These are phyloP conservation scores for Cristatella mucedo DNA, from an alignment of 2,888 invertebrate species.

Conservation along the genomic window DNA sequence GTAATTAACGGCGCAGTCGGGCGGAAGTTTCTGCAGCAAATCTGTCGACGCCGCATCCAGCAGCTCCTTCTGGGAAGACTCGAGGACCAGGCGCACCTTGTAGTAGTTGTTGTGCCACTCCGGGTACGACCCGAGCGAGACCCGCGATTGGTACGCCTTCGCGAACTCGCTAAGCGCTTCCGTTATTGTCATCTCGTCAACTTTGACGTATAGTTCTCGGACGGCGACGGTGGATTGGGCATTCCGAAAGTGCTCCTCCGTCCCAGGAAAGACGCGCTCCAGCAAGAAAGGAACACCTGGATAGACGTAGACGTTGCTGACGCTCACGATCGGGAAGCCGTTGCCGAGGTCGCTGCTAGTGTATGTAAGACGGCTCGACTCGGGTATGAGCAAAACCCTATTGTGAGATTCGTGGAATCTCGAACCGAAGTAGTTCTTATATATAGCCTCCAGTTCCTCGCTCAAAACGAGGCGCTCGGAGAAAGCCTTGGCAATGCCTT, in stretches of 20 bases:
- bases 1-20: slow-evolving; percentile 40
- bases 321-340: slow-evolving; percentile 34
- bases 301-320: slow-evolving; percentile 52
- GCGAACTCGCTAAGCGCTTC: slow-evolving; percentile 40
- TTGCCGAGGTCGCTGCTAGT: not conserved
- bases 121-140: slow-evolving; percentile 48
- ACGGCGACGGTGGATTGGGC: slow-evolving; percentile 25
- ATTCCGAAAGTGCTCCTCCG: slow-evolving; percentile 31
- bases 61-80: slow-evolving; percentile 35
- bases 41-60: slow-evolving; percentile 35
- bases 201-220: slow-evolving; percentile 28
- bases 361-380: slow-evolving; percentile 21
- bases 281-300: slow-evolving; percentile 52
- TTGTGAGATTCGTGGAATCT: slow-evolving; percentile 3
- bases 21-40: slow-evolving; percentile 20
- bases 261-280: slow-evolving; percentile 37
- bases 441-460: slow-evolving; percentile 35
- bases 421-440: slow-evolving; percentile 30
- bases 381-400: slow-evolving; percentile 33
- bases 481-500: slow-evolving; percentile 45
- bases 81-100: slow-evolving; percentile 44
- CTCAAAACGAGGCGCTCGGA: slow-evolving; percentile 32
- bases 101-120: slow-evolving; percentile 41
- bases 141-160: slow-evolving; percentile 38
- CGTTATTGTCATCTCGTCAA: slow-evolving; percentile 39